Conservation (phyloP, 1,140 invertebrate species). For the Drosophila equinoxialis region DNA sequence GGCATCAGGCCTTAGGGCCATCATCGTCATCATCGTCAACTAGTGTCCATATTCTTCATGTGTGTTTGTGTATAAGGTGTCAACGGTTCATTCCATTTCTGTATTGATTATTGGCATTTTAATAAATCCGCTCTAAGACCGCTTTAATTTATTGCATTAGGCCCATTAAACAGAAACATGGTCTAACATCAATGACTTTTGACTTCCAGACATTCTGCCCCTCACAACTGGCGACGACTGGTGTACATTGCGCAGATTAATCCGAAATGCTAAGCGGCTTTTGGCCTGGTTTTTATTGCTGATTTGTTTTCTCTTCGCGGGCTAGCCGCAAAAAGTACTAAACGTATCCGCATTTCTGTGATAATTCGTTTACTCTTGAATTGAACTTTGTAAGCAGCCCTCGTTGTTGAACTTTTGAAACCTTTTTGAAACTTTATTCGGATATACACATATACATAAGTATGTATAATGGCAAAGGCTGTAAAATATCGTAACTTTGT, state of each 20-base stretch:
- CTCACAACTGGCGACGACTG: background rate
- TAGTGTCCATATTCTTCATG: slow-evolving; percentile 24
- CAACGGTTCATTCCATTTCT: slow-evolving; percentile 13
- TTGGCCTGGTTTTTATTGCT: slow-evolving; percentile 25
- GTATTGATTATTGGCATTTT: slow-evolving; percentile 66
- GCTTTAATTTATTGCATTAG: slow-evolving; percentile 67
- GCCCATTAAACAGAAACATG: slow-evolving; percentile 50
- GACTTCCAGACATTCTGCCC: background rate
- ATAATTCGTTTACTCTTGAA: no score
- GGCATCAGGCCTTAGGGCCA: slow-evolving; percentile 38
- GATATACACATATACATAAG: no score
- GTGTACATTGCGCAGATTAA: slow-evolving; percentile 1
- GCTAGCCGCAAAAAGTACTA: no score
- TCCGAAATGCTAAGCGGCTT: slow-evolving; percentile 39
- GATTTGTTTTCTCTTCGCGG: background rate
- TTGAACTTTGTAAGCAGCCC: no score
- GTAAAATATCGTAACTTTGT: no score
- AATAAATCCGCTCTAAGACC: slow-evolving; percentile 65
- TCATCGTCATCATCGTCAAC: slow-evolving; percentile 52
- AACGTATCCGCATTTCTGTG: no score
- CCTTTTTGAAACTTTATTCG: no score
- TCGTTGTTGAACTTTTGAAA: no score
- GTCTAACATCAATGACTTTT: slow-evolving; percentile 18
- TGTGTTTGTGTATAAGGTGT: slow-evolving; percentile 7
- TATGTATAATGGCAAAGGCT: no score